phyloP scores from a whole-genome alignment of 1,140 invertebrate species.

The Pseudachorutes palmiensis region DNA sequence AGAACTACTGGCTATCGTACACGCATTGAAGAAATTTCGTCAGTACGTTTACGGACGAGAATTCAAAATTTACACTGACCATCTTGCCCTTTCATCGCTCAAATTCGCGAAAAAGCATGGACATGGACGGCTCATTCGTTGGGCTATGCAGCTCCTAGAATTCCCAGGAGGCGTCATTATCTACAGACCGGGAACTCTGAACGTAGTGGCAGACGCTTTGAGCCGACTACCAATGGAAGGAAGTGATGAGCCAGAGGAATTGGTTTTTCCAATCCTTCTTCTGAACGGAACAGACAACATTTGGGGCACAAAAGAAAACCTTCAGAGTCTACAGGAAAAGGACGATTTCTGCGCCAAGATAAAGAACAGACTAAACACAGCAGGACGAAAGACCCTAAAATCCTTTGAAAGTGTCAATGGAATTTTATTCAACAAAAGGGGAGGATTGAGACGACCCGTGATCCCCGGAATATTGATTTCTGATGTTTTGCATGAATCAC shows the following conservation, averaged over 20 bases:
- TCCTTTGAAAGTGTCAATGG: background rate
- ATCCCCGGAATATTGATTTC: conserved; percentile 7
- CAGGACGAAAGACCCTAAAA: background rate
- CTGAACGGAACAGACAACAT: too few relatives aligned
- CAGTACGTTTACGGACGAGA: conserved; percentile 38
- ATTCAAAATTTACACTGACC: conserved; percentile 48
- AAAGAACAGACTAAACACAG: background rate
- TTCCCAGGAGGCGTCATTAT: conserved; percentile 20
- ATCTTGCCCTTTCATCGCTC: conserved; percentile 34
- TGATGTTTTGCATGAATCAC: conserved; percentile 6
- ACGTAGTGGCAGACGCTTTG: conserved; percentile 33
- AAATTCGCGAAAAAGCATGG: background rate
- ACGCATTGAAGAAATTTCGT: conserved; percentile 42
- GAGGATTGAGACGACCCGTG: background rate
- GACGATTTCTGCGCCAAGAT: background rate
- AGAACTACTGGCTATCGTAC: conserved; percentile 45
- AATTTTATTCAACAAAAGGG: background rate
- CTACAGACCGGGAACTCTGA: conserved; percentile 32
- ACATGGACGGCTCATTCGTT: background rate
- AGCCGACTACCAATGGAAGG: conserved; percentile 19
- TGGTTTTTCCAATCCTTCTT: too few relatives aligned
- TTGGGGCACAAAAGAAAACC: background rate
- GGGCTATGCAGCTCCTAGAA: background rate
- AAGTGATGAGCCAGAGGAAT: background rate
- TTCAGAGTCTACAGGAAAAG: background rate